phyloP scores from a whole-genome alignment of 2,113 vertebrate genomes.

The Condylura cristata region DNA sequence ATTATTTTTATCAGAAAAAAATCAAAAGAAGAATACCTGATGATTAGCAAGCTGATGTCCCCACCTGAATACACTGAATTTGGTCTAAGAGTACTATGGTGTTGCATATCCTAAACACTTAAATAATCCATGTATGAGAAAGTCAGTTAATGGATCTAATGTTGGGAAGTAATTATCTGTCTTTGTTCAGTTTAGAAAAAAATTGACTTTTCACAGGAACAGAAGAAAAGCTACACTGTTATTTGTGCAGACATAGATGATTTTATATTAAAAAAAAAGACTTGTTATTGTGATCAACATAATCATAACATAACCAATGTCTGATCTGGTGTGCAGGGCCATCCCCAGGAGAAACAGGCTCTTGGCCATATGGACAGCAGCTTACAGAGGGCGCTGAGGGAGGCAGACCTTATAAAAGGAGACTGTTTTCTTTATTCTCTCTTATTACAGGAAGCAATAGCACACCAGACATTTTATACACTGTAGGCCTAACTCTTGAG shows the following conservation, averaged over 20 bases:
- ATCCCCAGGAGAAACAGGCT: neutral
- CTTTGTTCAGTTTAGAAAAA: neutral
- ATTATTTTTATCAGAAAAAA: neutral
- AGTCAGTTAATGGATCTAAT: neutral
- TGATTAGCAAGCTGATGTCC: neutral
- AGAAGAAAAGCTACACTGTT: neutral
- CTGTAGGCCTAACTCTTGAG: neutral
- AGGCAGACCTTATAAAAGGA: neutral
- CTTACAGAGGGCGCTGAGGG: neutral
- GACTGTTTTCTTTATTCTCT: conserved; percentile 29
- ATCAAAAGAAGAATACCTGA: neutral
- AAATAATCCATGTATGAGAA: neutral
- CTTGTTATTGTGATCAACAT: neutral
- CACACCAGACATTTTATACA: neutral
- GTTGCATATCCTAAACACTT: too few species aligned
- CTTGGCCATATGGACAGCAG: neutral
- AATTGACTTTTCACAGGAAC: neutral
- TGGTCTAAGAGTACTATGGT: neutral
- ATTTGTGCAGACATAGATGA: neutral
- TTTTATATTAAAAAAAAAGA: conserved; percentile 17
- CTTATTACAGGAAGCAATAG: conserved; percentile 33
- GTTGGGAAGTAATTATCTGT: neutral
- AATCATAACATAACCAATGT: neutral
- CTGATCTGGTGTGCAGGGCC: neutral
- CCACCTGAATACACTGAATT: neutral